phyloP scores from a whole-genome alignment of 2,797 vertebrate species.

The Mallotus villosus region DNA sequence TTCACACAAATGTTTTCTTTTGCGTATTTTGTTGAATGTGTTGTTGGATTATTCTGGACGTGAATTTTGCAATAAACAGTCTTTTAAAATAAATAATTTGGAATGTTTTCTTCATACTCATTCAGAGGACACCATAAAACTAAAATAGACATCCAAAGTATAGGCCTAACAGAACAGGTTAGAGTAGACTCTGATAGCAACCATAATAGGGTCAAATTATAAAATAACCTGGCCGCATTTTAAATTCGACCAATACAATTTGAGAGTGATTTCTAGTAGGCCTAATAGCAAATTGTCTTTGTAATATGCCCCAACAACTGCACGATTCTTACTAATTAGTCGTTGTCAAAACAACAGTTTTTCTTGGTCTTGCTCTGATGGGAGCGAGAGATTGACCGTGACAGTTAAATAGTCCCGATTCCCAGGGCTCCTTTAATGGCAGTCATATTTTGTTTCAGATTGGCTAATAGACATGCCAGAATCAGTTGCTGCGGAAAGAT shows the following conservation, averaged over 20 bases:
- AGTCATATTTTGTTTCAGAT: constrained; percentile 80
- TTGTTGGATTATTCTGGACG: constrained; percentile 59
- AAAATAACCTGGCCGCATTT: no score
- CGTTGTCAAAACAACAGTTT: constrained; percentile 54
- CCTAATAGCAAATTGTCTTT: background rate
- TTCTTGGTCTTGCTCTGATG: constrained; percentile 51
- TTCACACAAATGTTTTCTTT: constrained; percentile 29
- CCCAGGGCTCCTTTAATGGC: constrained; percentile 81
- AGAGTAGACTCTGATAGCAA: background rate
- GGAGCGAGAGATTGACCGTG: constrained; percentile 80
- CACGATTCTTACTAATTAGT: constrained; percentile 63
- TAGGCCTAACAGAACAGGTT: background rate
- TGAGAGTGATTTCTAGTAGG: background rate
- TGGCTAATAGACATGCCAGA: constrained; percentile 88
- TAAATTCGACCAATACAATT: background rate
- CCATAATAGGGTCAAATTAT: background rate
- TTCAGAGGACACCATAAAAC: background rate
- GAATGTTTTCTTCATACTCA: constrained; percentile 27
- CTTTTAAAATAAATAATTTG: constrained; percentile 57
- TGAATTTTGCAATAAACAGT: constrained; percentile 76
- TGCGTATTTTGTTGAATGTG: constrained; percentile 26
- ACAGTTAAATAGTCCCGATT: constrained; percentile 92
- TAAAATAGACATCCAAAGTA: constrained; percentile 2
- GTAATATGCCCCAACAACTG: constrained; percentile 46
- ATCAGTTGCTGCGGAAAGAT: constrained; percentile 89